Conservation (phyloP, 2,113 vertebrate species). For the Lipotes vexillifer region DNA sequence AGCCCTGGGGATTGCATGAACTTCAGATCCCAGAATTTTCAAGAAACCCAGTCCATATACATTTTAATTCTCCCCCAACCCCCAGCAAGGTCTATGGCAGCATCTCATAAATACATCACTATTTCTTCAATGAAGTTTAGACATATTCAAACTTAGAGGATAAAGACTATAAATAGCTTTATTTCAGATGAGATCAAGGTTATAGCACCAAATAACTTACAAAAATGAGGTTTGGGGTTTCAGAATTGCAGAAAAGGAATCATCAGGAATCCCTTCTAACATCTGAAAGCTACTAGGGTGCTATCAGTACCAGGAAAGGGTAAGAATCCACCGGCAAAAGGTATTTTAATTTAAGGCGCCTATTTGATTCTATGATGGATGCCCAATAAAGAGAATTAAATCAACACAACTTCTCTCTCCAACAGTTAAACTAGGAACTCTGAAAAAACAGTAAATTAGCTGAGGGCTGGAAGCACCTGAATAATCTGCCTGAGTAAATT, state of each 20-base stretch:
- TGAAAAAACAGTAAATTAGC: neutral
- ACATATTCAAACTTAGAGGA: neutral
- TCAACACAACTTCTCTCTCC: neutral
- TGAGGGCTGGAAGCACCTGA: neutral
- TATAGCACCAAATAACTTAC: neutral
- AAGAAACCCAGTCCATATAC: neutral
- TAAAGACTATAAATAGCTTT: neutral
- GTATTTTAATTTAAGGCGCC: neutral
- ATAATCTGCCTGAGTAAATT: neutral
- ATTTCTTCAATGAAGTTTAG: neutral
- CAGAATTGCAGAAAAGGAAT: neutral
- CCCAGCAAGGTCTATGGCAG: neutral
- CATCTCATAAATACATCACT: neutral
- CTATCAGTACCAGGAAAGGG: neutral
- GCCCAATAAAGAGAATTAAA: neutral
- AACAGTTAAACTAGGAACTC: neutral
- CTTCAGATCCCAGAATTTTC: neutral
- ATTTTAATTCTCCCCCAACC: neutral
- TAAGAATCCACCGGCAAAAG: neutral
- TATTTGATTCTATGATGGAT: neutral
- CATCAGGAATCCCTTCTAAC: neutral
- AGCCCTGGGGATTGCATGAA: fast-evolving
- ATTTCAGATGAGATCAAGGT: neutral
- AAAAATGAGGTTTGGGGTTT: neutral
- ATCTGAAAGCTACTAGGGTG: neutral